Percentiles rank a stretch among this genome's conserved stretches.
phyloP scores from a whole-genome alignment of 2,888 invertebrate genomes.

The Thera obeliscata region DNA sequence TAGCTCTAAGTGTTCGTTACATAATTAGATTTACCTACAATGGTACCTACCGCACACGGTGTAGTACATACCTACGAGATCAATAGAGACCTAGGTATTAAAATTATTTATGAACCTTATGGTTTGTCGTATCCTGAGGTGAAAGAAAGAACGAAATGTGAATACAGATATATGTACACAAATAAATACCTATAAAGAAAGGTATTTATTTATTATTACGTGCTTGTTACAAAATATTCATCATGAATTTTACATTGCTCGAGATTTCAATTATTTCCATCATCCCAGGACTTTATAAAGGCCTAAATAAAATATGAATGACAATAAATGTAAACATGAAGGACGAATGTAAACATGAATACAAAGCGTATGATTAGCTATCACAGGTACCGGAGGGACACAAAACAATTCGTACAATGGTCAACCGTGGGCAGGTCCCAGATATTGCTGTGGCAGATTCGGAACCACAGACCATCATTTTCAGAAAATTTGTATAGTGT shows the following conservation, averaged over 20 bases:
- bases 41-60: too few relatives aligned
- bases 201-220: too few relatives aligned
- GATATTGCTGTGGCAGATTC: conserved; percentile 10
- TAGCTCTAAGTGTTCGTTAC: not conserved
- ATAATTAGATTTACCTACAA: not conserved
- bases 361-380: conserved; percentile 25
- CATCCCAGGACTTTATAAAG: not conserved
- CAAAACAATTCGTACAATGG: conserved; percentile 55
- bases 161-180: too few relatives aligned
- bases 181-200: too few relatives aligned
- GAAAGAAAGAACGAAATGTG: too few relatives aligned
- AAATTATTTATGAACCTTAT: too few relatives aligned
- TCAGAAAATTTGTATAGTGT: not conserved
- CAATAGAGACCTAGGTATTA: too few relatives aligned
- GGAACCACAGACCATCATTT: not conserved
- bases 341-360: conserved; percentile 19
- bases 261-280: not conserved
- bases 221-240: not conserved
- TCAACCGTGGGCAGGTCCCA: conserved; percentile 48
- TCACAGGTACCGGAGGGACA: conserved; percentile 34
- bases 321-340: conserved; percentile 23
- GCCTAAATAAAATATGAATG: conserved; percentile 8
- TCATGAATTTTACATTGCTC: not conserved
- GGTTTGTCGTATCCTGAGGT: too few relatives aligned
- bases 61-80: too few relatives aligned